A percentile compares a stretch with the other conserved stretches of the same genome.
Evolutionary conservation across 2,113 vertebrate species (phyloP).

Genomic region (Prunella himalayana): DNA sequence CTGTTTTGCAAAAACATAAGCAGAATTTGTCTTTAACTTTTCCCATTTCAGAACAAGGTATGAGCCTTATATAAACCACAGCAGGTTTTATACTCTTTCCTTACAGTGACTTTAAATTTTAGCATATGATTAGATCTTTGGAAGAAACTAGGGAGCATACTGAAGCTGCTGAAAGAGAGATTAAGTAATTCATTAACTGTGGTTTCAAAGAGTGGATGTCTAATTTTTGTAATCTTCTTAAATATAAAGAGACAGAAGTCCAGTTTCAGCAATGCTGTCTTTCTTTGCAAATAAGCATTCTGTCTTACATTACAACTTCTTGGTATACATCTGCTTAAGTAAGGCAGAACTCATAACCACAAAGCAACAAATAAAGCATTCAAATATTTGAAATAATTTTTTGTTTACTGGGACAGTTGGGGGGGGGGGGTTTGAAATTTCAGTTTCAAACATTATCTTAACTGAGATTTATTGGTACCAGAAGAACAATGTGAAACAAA

Average conservation of each 20-base stretch:
- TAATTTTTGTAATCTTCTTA: conserved; percentile 35
- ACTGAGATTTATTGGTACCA: not conserved
- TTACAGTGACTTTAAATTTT: not conserved
- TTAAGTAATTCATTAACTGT: conserved; percentile 35
- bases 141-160: not conserved
- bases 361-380: not conserved
- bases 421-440: not conserved
- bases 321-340: not conserved
- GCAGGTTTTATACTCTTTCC: not conserved
- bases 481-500: not conserved
- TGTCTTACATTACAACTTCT: rapidly evolving
- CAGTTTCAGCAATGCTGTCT: not conserved
- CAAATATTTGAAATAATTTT: not conserved
- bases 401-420: not conserved
- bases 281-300: not conserved
- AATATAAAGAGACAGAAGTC: not conserved
- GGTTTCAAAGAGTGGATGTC: not conserved
- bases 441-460: not conserved
- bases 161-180: not conserved
- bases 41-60: not conserved
- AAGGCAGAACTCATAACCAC: not conserved
- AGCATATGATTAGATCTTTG: not conserved
- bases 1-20: not conserved
- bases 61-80: not conserved
- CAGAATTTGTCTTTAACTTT: not conserved